These are phyloP conservation scores for Catocala fraxini DNA, from an alignment of 2,888 invertebrate genomes.

Conservation along the genomic window DNA sequence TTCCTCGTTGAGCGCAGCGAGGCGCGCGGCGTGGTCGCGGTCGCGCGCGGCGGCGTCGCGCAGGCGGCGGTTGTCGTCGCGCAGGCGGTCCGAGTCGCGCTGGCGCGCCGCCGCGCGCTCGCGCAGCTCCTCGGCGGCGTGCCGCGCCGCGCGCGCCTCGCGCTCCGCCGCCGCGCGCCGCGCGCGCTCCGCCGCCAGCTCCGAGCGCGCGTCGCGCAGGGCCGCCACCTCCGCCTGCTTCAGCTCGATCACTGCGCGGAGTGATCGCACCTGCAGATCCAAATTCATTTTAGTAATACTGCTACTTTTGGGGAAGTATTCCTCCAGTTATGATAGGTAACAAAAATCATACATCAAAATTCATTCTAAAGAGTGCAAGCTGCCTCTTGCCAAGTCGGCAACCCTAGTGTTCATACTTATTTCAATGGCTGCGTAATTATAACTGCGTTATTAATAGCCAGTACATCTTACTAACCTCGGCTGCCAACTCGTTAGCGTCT, in stretches of 20 bases:
- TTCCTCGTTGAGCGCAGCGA: conserved; percentile 95
- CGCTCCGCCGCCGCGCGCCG: conserved; percentile 91
- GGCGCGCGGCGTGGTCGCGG: conserved; percentile 92
- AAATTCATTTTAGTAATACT: background rate
- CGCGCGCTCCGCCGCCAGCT: conserved; percentile 91
- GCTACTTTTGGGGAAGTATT: too few relatives aligned
- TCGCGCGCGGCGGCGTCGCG: conserved; percentile 92
- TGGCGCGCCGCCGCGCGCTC: conserved; percentile 92
- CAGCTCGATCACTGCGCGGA: conserved; percentile 95
- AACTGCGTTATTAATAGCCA: conserved; percentile 40
- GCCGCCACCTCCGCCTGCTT: conserved; percentile 95
- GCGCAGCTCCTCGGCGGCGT: conserved; percentile 95
- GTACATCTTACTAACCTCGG: conserved; percentile 68
- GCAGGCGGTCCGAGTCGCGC: conserved; percentile 89
- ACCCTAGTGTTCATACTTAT: conserved; percentile 3
- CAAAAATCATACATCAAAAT: background rate
- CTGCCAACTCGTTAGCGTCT: conserved; percentile 81
- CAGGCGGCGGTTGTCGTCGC: conserved; percentile 90
- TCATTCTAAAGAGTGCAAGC: background rate
- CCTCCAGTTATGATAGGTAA: background rate
- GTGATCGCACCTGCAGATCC: conserved; percentile 85
- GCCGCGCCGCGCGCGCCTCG: conserved; percentile 92
- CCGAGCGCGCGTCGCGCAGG: conserved; percentile 90
- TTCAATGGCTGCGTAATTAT: conserved; percentile 29
- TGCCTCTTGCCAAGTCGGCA: background rate